These are phyloP conservation scores for Carterocephalus palaemon DNA, from an alignment of 2,888 invertebrate genomes.

Conservation along the genomic window DNA sequence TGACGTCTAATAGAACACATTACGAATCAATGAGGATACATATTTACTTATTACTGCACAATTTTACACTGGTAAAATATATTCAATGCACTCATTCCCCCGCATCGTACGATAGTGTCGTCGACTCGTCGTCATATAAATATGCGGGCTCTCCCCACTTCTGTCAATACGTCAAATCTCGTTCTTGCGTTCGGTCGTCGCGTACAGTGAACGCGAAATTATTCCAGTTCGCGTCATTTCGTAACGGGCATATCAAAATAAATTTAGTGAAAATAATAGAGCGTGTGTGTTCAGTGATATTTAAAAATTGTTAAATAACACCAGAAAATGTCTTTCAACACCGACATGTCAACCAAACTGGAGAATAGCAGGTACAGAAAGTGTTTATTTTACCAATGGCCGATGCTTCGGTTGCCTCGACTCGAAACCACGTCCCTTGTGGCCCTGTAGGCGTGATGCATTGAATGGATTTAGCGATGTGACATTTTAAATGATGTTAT, in stretches of 20 bases:
- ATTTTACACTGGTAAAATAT: constrained; percentile 45
- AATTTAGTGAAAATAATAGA: constrained; percentile 56
- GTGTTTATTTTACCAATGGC: constrained; percentile 41
- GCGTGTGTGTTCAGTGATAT: constrained; percentile 77
- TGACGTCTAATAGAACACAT: constrained; percentile 28
- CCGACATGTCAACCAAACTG: constrained; percentile 71
- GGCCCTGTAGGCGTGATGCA: constrained; percentile 40
- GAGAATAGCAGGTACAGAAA: constrained; percentile 75
- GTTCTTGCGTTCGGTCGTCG: constrained; percentile 45
- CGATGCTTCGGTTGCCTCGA: constrained; percentile 33
- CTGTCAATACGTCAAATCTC: constrained; percentile 66
- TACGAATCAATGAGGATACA: constrained; percentile 39
- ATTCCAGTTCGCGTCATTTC: constrained; percentile 58
- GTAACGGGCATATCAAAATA: constrained; percentile 57
- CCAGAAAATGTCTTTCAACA: constrained; percentile 76
- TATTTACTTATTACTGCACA: constrained; percentile 39
- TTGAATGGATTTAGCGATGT: constrained; percentile 28
- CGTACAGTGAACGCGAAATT: constrained; percentile 51
- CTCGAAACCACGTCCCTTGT: constrained; percentile 36
- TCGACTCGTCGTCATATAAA: constrained; percentile 68
- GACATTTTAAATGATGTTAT: constrained; percentile 11
- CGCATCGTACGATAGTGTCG: constrained; percentile 75
- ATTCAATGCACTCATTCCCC: constrained; percentile 61
- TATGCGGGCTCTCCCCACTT: constrained; percentile 65
- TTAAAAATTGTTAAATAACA: constrained; percentile 67